Evolutionary conservation across 2,113 vertebrate species (phyloP).

Genomic region (Rhinichthys klamathensis): DNA sequence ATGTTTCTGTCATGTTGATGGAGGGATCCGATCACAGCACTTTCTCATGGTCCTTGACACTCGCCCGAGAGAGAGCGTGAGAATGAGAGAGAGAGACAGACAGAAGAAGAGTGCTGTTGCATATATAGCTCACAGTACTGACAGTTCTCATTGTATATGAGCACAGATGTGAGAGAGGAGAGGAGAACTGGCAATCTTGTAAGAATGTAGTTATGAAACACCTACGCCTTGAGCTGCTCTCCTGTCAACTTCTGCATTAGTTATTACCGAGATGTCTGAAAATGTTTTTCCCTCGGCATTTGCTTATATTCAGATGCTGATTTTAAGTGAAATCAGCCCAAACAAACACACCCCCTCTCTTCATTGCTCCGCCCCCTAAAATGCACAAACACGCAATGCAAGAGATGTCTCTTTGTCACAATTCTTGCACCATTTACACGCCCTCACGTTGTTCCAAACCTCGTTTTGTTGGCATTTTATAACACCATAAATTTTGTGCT

Average conservation of each 20-base stretch:
- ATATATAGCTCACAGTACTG: conserved; percentile 50
- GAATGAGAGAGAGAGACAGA: background rate
- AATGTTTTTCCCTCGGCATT: background rate
- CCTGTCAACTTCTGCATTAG: conserved; percentile 42
- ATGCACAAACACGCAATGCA: too few species aligned
- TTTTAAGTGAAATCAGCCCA: too few species aligned
- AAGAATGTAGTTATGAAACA: conserved; percentile 56
- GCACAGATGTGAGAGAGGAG: conserved; percentile 24
- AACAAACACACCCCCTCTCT: too few species aligned
- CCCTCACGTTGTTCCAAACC: background rate
- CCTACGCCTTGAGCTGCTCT: conserved; percentile 31
- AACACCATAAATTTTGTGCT: too few species aligned
- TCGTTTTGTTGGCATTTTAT: background rate
- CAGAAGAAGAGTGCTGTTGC: background rate
- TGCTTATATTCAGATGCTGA: background rate
- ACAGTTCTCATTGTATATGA: conserved; percentile 32
- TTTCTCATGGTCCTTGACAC: background rate
- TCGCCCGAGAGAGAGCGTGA: background rate
- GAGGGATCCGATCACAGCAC: background rate
- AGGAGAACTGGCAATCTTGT: conserved; percentile 47
- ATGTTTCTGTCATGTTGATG: background rate
- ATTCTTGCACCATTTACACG: background rate
- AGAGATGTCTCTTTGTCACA: too few species aligned
- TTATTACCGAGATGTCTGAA: background rate
- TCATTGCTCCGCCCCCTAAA: too few species aligned